These are phyloP conservation scores for Chaetoderma sp. DNA, from an alignment of 2,888 invertebrate genomes.

Conservation along the genomic window DNA sequence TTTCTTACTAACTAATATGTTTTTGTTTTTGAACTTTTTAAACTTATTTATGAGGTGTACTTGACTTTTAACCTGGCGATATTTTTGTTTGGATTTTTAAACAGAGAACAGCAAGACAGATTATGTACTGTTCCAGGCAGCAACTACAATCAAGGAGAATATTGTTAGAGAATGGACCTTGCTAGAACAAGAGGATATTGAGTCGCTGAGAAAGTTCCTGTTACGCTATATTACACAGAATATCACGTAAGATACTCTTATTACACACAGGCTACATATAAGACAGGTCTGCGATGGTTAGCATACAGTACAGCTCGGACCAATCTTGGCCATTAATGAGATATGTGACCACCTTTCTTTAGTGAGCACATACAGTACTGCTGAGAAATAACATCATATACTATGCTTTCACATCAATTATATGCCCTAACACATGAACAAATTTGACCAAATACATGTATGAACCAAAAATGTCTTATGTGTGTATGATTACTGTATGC, in stretches of 20 bases:
- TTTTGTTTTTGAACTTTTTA: too few species aligned
- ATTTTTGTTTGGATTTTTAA: too few species aligned
- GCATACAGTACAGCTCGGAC: not conserved
- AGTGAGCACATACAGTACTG: not conserved
- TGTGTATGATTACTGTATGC: too few species aligned
- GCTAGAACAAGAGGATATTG: slow-evolving; percentile 78
- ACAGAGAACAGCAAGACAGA: slow-evolving; percentile 72
- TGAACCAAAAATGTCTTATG: too few species aligned
- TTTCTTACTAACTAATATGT: too few species aligned
- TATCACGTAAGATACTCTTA: slow-evolving; percentile 70
- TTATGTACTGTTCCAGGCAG: slow-evolving; percentile 89
- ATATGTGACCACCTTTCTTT: not conserved
- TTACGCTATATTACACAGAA: slow-evolving; percentile 81
- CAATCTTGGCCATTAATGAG: not conserved
- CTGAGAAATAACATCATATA: too few species aligned
- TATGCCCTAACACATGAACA: too few species aligned
- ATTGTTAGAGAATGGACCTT: slow-evolving; percentile 87
- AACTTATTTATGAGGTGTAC: too few species aligned
- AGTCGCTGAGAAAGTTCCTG: slow-evolving; percentile 81
- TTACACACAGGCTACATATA: not conserved
- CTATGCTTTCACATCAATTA: too few species aligned
- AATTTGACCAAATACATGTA: too few species aligned
- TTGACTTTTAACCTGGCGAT: too few species aligned
- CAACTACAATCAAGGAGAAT: slow-evolving; percentile 83
- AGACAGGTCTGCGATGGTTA: not conserved